Evolutionary conservation across 2,113 vertebrate species (phyloP), one percentile per base, ranked within the genome.

Genomic region (Callipepla squamata): DNA sequence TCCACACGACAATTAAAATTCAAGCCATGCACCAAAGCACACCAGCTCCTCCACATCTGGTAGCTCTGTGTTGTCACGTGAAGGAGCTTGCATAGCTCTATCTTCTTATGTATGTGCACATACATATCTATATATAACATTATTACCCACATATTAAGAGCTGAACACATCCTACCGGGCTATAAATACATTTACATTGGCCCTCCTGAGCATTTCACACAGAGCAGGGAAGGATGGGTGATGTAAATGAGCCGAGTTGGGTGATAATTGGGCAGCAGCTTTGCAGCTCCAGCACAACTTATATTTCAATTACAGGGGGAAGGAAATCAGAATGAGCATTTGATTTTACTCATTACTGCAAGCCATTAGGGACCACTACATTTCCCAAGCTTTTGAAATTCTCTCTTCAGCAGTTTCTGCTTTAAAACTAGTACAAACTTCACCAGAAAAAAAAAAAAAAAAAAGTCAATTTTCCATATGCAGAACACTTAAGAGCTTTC

Each of bases 261-360:
- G 50, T 7, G 53, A 77, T 48, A 87, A 92, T 69, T 83, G 76
- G 85, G 68, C 48, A 78, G 53, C 40, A 82, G 20, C 47, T 80
- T 55, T 34, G 85, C 73, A 90, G 55, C 82, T 90, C 79, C 82
- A 36, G 69, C 47, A 79, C 3, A 8, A 44, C 89, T 53, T 70
- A 7, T 44, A 68, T 94, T 84, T 88, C 66, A 93, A 65, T 78
- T 88, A 84, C 58, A 85, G 51, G 61, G 67, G 87, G 85, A 76
- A 87, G 73, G 69, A 74, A 94, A 82, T n/a, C 32, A 55, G 78
- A 93, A 75, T 75, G 45, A 92, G 28, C 58, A 42, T 93, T 93
- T 92, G 72, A 42, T 90, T 80, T 65, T 47, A 76, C 81, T 90
- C 78, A 91, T 95, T 72, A 68, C 85, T 86, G 44, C 36, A 72